Conservation (phyloP, 2,797 vertebrate species). For the Dendrocincla tyrannina region DNA sequence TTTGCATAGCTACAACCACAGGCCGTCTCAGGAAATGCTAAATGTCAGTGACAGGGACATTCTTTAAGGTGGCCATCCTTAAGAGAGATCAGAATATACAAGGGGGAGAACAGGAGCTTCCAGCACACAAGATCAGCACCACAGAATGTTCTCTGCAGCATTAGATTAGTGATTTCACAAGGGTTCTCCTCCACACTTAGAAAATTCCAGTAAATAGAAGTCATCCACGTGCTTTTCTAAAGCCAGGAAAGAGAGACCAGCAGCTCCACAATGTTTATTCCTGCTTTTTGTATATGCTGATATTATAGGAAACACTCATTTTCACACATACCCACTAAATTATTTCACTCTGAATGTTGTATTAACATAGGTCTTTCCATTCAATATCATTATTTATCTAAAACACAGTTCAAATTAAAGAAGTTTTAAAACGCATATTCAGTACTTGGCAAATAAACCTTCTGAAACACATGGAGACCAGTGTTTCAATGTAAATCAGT, state of each 20-base stretch:
- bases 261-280: background rate
- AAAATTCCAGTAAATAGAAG: background rate
- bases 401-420: background rate
- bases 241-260: background rate
- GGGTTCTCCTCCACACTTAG: background rate
- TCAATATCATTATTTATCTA: background rate
- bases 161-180: background rate
- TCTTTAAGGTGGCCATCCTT: background rate
- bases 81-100: background rate
- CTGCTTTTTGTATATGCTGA: background rate
- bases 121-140: background rate
- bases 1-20: conserved; percentile 20
- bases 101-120: background rate
- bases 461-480: background rate
- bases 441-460: background rate
- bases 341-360: background rate
- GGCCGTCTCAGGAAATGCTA: conserved; percentile 19
- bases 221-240: background rate
- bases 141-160: background rate
- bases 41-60: background rate
- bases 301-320: background rate
- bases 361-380: background rate
- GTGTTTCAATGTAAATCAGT: background rate
- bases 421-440: background rate
- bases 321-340: background rate